Evolutionary conservation across 1,140 invertebrate genomes (phyloP), one percentile per base, ranked within the genome.

Genomic region (Aphelenchoides avenae): DNA sequence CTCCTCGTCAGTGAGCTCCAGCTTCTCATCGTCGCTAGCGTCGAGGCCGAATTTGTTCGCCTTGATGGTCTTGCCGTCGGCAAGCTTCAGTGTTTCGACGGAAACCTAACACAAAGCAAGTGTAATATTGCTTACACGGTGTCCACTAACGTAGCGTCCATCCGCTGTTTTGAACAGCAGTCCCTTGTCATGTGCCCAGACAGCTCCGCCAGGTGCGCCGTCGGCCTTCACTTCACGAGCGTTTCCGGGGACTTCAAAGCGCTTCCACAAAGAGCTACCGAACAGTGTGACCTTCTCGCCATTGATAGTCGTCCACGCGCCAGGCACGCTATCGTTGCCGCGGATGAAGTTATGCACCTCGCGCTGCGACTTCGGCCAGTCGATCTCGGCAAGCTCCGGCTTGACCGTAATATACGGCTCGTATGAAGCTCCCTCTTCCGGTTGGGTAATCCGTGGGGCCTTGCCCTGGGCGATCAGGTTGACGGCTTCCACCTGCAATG

Each of bases 321-420:
- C 91, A 0, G 91, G 91, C 0, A 87, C 86, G 41, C 89, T 91
- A 73, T 96, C 91, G 70, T 92, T 80, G 1, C 89, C 92, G 34
- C 92, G 80, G 54, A 97, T 89, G 70, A 94, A 96, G 79, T 97
- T 88, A 77, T 95, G 91, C 5, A 94, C 79, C 57, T 83, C 76
- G 48, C 82, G 36, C 31, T 71, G 68, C 9, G 51, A n/a, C n/a
- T 87, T 84, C 0, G 82, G 80, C 83, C 85, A 88, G 55, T 89
- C 83, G 40, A 93, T 84, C 84, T 87, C 51, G 9, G 74, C 74
- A 11, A 76, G 37, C 53, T 76, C 71, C 13, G 71, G 71, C 42
- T 74, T 74, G 13, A 61, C 61, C 6, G 71, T 76, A 22, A 74
- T 74, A 51, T 75, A 76, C 20, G 91, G 84, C 70, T 97, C 92